phyloP scores from a whole-genome alignment of 2,888 invertebrate species.

The Andrena dorsata region DNA sequence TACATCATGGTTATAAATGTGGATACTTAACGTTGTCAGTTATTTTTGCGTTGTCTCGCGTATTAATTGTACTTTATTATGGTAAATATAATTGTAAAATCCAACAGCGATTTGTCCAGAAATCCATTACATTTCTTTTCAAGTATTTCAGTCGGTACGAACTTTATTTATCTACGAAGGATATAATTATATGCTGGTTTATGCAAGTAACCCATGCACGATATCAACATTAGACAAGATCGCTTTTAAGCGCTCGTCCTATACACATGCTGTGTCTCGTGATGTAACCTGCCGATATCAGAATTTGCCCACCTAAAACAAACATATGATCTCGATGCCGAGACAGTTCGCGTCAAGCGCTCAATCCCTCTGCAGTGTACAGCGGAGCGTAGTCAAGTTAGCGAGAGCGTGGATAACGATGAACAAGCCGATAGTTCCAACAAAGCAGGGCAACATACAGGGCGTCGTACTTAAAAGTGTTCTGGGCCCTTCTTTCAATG shows the following conservation, averaged over 20 bases:
- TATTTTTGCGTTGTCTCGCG: background rate
- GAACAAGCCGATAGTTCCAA: conserved; percentile 72
- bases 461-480: conserved; percentile 75
- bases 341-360: background rate
- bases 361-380: background rate
- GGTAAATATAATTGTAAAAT: conserved; percentile 1
- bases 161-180: too few species aligned
- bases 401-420: conserved; percentile 41
- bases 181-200: too few species aligned
- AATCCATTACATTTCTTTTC: background rate
- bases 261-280: conserved; percentile 17
- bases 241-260: background rate
- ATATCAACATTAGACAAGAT: too few species aligned
- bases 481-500: conserved; percentile 75
- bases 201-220: too few species aligned
- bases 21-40: background rate
- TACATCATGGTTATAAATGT: conserved; percentile 34
- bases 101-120: background rate
- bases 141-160: background rate
- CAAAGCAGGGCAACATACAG: conserved; percentile 79
- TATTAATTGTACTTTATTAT: conserved; percentile 3
- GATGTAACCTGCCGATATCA: background rate
- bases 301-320: background rate
- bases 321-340: conserved; percentile 7
- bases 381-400: background rate